A percentile compares a stretch with the other conserved stretches of the same genome.
Evolutionary conservation across 1,140 invertebrate species (phyloP).

Genomic region (Drosophila parabipectinata): DNA sequence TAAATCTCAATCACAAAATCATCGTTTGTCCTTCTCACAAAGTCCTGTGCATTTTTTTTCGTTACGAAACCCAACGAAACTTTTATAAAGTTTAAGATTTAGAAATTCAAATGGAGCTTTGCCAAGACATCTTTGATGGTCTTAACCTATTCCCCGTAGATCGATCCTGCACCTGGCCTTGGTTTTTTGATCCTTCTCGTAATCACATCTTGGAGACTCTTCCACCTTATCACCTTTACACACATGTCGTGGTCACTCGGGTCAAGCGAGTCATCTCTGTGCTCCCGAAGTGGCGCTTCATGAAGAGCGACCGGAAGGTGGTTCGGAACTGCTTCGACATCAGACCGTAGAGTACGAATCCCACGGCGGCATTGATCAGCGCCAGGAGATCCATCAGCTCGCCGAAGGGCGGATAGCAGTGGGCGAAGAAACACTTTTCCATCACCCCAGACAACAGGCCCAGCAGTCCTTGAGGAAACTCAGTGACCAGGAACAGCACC

Average conservation of each 20-base stretch:
- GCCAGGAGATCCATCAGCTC: conserved; percentile 97
- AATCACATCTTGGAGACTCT: conserved; percentile 46
- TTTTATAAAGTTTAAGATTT: conserved; percentile 69
- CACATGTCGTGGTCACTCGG: conserved; percentile 85
- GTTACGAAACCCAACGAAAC: conserved; percentile 40
- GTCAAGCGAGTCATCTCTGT: conserved; percentile 84
- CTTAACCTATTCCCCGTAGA: conserved; percentile 18
- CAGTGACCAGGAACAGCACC: conserved; percentile 93
- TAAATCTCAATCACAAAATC: background rate
- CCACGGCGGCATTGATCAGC: conserved; percentile 95
- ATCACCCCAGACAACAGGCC: conserved; percentile 89
- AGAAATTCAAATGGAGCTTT: conserved; percentile 41
- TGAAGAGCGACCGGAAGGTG: conserved; percentile 92
- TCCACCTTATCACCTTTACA: conserved; percentile 49
- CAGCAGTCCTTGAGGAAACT: conserved; percentile 93
- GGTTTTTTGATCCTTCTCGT: conserved; percentile 5
- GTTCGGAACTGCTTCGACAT: conserved; percentile 97
- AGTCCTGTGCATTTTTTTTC: conserved; percentile 25
- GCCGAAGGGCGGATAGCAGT: conserved; percentile 91
- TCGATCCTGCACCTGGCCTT: conserved; percentile 2
- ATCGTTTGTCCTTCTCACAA: conserved; percentile 40
- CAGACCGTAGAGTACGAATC: conserved; percentile 96
- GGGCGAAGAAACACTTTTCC: conserved; percentile 89
- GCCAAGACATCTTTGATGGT: conserved; percentile 27
- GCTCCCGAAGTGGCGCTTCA: conserved; percentile 84